Evolutionary conservation across 2,797 vertebrate species (phyloP).

Genomic region (Agapornis canus): DNA sequence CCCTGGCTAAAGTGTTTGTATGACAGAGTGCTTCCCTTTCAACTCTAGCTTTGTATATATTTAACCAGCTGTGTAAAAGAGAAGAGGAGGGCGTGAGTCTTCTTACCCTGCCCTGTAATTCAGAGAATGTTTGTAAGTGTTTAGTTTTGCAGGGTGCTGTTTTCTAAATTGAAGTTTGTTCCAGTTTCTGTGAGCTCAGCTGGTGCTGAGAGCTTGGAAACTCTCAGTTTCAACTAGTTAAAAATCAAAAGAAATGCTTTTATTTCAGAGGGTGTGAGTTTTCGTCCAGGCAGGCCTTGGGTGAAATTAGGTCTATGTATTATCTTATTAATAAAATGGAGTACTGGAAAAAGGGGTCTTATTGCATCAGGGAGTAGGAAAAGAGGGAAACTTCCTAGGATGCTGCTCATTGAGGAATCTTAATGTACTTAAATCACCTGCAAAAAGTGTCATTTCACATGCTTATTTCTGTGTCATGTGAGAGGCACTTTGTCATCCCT

Average conservation of each 20-base stretch:
- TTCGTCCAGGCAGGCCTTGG: slow-evolving; percentile 94
- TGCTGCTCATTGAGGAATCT: slow-evolving; percentile 63
- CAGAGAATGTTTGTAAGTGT: slow-evolving; percentile 79
- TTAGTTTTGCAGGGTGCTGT: slow-evolving; percentile 79
- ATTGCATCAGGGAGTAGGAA: slow-evolving; percentile 46
- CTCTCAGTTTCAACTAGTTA: slow-evolving; percentile 70
- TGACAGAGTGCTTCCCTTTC: slow-evolving; percentile 82
- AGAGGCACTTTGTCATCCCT: slow-evolving; percentile 15
- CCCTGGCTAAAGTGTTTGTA: slow-evolving; percentile 99
- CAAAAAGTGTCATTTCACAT: slow-evolving; percentile 51
- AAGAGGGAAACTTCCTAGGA: slow-evolving; percentile 42
- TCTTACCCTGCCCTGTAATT: slow-evolving; percentile 70
- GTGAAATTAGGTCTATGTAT: slow-evolving; percentile 77
- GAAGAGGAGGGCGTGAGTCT: slow-evolving; percentile 60
- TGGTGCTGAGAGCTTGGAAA: slow-evolving; percentile 78
- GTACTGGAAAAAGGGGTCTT: slow-evolving; percentile 45
- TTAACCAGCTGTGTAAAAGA: slow-evolving; percentile 78
- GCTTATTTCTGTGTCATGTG: slow-evolving; percentile 25
- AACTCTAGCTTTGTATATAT: slow-evolving; percentile 77
- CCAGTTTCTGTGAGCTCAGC: slow-evolving; percentile 81
- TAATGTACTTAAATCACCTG: slow-evolving; percentile 48
- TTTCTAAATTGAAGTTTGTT: slow-evolving; percentile 80
- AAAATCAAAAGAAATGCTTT: slow-evolving; percentile 70
- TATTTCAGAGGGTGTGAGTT: slow-evolving; percentile 76
- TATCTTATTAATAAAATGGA: slow-evolving; percentile 63